phyloP scores from a whole-genome alignment of 2,888 invertebrate genomes.

The Lacanobia oleracea region DNA sequence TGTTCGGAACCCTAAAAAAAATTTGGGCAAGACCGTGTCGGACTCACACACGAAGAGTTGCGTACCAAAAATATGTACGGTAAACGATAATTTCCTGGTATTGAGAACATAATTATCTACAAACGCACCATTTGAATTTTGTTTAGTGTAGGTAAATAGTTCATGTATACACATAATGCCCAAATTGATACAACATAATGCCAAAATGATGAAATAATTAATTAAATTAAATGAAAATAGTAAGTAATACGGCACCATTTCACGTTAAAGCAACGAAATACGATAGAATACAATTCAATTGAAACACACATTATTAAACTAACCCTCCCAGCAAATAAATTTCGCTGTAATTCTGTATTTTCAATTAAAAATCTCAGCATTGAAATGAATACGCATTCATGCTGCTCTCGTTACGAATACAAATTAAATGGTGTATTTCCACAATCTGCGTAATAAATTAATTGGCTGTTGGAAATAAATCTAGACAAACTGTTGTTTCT shows the following conservation, averaged over 20 bases:
- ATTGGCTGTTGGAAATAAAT: slow-evolving; percentile 21
- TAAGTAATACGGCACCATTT: not conserved
- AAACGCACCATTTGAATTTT: too few relatives aligned
- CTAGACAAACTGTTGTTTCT: slow-evolving; percentile 22
- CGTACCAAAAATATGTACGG: too few relatives aligned
- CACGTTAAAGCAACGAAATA: not conserved
- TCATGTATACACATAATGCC: too few relatives aligned
- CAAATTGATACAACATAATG: too few relatives aligned
- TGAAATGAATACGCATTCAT: slow-evolving; percentile 35
- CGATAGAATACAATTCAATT: slow-evolving; percentile 19
- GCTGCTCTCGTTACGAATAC: slow-evolving; percentile 18
- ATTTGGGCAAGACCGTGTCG: too few relatives aligned
- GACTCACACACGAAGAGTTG: not conserved
- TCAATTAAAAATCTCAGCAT: slow-evolving; percentile 29
- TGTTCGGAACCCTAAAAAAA: too few relatives aligned
- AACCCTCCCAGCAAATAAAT: slow-evolving; percentile 13
- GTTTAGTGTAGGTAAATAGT: too few relatives aligned
- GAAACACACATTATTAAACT: slow-evolving; percentile 5
- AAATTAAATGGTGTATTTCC: slow-evolving; percentile 19
- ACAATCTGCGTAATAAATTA: slow-evolving; percentile 27
- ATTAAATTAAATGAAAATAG: not conserved
- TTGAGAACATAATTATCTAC: too few relatives aligned
- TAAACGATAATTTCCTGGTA: too few relatives aligned
- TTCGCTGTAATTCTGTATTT: slow-evolving; percentile 26
- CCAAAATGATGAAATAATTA: too few relatives aligned